Base-by-base conservation (phyloP, 2,113 vertebrate genomes). In the Eubucco bourcierii region DNA sequence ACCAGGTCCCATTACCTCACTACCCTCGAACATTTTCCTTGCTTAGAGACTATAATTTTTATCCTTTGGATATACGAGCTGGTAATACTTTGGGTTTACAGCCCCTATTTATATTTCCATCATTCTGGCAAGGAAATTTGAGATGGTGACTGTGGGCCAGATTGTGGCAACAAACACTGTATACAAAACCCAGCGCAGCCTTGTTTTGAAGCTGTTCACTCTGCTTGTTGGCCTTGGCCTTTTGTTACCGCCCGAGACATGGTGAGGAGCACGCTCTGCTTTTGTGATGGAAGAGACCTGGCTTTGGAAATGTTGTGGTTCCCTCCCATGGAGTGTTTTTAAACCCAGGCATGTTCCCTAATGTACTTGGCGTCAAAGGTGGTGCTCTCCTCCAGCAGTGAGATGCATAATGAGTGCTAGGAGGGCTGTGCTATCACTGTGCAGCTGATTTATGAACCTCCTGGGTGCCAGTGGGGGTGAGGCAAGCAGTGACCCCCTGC, bases 1-100 rank as follows among this genome's bases (percentile, higher is more conserved):
- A 91, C 82, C 91, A 86, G 70, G 93, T 90, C 88, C 91, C 95
- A 95, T 96, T 96, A 96, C 93, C 80, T 95, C 96, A 96, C 80
- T 90, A 52, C 74, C 90, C 93, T 95, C 3, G 46, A 96, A 96
- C 90, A 88, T 91, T 95, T 96, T 93, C 93, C 94, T 90, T 93
- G 85, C 82, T 94, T 85, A 64, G 87, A 96, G 85, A 79, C 95
- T 95, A 63, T 96, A 95, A 95, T 95, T 96, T 96, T 87, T 93
- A 66, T 91, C 87, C 70, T 91, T 88, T 59, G 85, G 65, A 93
- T 90, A 77, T 55, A 94, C 70, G 82, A 96, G 80, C 44, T 95
- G 91, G 93, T 94, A 96, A 92, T 92, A 87, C 34, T 94, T 93
- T 31, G 81, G 82, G 39, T 96, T 96, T 95, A 91, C 70, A 93